These are phyloP conservation scores for Otolemur crassicaudatus DNA, from an alignment of 2,797 vertebrate genomes.

Conservation along the genomic window DNA sequence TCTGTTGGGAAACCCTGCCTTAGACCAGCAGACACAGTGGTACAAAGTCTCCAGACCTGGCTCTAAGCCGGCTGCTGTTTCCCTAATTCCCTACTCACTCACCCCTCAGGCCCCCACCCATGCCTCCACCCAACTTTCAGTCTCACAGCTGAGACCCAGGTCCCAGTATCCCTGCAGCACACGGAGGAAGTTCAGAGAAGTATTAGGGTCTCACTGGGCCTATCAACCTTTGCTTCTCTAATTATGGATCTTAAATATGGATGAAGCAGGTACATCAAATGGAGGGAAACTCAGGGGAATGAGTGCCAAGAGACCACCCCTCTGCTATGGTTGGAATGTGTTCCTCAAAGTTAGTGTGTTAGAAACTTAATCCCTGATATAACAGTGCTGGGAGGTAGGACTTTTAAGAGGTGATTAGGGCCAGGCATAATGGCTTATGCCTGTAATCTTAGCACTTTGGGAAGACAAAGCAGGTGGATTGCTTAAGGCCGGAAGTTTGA, in stretches of 20 bases:
- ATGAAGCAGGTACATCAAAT: constrained; percentile 40
- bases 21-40: not conserved
- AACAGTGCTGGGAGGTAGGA: not conserved
- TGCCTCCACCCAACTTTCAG: not conserved
- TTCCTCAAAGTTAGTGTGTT: not conserved
- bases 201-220: not conserved
- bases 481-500: not conserved
- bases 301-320: not conserved
- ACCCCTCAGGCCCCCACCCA: no score
- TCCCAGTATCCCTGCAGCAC: not conserved
- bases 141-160: not conserved
- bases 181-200: not conserved
- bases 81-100: not conserved
- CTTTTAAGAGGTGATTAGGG: not conserved
- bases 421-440: not conserved
- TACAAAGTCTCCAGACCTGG: not conserved
- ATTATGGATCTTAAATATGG: not conserved
- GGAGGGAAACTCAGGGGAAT: not conserved
- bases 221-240: constrained; percentile 11
- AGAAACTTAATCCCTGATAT: not conserved
- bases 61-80: not conserved
- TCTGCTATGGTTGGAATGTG: not conserved
- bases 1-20: not conserved
- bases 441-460: not conserved
- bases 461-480: not conserved